These are phyloP conservation scores for Helobdella robusta DNA, from an alignment of 2,888 invertebrate species.

Conservation along the genomic window DNA sequence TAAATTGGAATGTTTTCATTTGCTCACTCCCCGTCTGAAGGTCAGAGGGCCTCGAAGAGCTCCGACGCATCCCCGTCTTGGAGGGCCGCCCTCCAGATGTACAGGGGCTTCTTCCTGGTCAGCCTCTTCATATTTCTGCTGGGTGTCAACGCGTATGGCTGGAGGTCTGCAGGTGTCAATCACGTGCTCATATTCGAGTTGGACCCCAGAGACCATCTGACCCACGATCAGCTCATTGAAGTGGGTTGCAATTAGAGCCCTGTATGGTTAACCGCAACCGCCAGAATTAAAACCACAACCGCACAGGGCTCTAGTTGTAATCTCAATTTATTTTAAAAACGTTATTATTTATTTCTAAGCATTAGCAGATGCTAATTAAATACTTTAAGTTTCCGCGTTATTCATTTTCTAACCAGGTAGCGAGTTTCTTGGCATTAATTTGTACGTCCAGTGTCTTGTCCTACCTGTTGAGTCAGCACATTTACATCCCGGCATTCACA, in stretches of 20 bases:
- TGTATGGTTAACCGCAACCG: too few relatives aligned
- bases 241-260: too few relatives aligned
- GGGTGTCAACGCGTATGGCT: slow-evolving; percentile 91
- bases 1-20: too few relatives aligned
- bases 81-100: slow-evolving; percentile 74
- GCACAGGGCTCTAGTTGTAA: too few relatives aligned
- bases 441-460: slow-evolving; percentile 84
- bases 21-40: too few relatives aligned
- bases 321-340: too few relatives aligned
- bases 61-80: slow-evolving; percentile 47
- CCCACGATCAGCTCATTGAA: slow-evolving; percentile 87
- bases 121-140: slow-evolving; percentile 85
- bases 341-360: too few relatives aligned
- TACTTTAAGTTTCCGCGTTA: too few relatives aligned
- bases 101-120: slow-evolving; percentile 82
- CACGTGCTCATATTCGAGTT: slow-evolving; percentile 94
- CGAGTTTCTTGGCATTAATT: slow-evolving; percentile 78
- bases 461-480: slow-evolving; percentile 68
- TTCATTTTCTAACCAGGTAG: slow-evolving; percentile 42
- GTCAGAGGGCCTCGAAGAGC: too few relatives aligned
- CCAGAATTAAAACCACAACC: too few relatives aligned
- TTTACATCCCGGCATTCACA: slow-evolving; percentile 81
- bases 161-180: slow-evolving; percentile 92
- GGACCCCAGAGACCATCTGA: slow-evolving; percentile 79
- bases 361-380: too few relatives aligned